Conservation (phyloP, 2,888 invertebrate species). For the Heliconius sara region DNA sequence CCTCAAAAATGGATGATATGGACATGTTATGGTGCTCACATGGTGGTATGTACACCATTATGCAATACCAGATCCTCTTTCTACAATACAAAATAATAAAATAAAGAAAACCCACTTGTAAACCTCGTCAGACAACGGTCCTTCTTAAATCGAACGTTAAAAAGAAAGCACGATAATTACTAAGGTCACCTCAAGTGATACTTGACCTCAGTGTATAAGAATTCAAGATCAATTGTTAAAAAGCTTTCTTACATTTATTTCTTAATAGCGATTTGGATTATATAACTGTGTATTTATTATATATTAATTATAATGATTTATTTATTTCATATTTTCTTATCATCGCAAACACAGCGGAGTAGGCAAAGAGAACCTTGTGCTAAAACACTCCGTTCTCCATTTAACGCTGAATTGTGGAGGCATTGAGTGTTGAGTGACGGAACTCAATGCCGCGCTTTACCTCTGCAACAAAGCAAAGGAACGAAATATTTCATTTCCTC, state of each 20-base stretch:
- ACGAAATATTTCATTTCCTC: too few relatives aligned
- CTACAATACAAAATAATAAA: not conserved
- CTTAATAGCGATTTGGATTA: not conserved
- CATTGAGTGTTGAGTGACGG: too few relatives aligned
- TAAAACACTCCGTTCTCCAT: too few relatives aligned
- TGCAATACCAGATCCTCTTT: not conserved
- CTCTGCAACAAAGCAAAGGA: too few relatives aligned
- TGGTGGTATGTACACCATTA: not conserved
- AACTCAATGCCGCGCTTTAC: too few relatives aligned
- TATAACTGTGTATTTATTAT: not conserved
- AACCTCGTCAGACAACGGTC: conserved; percentile 2
- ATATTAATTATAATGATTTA: not conserved
- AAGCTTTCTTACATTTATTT: conserved; percentile 18
- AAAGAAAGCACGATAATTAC: conserved; percentile 47
- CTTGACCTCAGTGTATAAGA: conserved; percentile 50
- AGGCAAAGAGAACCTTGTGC: too few relatives aligned
- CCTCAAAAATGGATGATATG: too few relatives aligned
- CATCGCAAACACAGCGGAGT: too few relatives aligned
- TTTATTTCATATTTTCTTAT: not conserved
- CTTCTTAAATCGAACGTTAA: conserved; percentile 30
- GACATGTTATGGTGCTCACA: too few relatives aligned
- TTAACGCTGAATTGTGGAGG: too few relatives aligned
- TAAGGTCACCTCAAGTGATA: conserved; percentile 46
- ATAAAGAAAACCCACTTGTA: not conserved
- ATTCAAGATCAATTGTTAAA: conserved; percentile 48